These are phyloP conservation scores for Sphaerophoria rueppellii DNA, from an alignment of 2,888 invertebrate species.

Conservation along the genomic window DNA sequence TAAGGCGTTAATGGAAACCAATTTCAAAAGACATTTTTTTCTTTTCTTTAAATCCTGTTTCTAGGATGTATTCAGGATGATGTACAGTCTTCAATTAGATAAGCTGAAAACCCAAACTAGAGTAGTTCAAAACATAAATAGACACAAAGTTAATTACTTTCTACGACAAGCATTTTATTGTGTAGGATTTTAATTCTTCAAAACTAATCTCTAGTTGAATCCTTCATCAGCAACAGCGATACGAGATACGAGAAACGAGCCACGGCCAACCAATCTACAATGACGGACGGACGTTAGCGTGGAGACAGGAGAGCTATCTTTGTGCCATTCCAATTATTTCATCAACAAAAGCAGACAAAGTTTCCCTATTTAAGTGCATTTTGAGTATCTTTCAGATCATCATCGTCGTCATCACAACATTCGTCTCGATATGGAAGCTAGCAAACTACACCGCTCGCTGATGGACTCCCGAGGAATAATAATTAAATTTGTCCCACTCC, in stretches of 20 bases:
- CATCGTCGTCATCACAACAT: slow-evolving; percentile 21
- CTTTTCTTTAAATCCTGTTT: no score
- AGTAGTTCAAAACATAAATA: slow-evolving; percentile 15
- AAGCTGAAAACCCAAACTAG: not conserved
- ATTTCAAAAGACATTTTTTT: no score
- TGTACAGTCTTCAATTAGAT: not conserved
- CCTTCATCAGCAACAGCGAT: not conserved
- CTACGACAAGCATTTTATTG: slow-evolving; percentile 14
- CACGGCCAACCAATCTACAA: no score
- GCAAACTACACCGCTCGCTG: not conserved
- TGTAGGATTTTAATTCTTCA: slow-evolving; percentile 8
- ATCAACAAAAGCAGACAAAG: slow-evolving; percentile 47
- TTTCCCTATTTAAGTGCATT: slow-evolving; percentile 51
- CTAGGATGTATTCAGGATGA: no score
- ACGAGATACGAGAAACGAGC: not conserved
- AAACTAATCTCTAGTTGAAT: slow-evolving; percentile 9
- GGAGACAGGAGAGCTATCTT: not conserved
- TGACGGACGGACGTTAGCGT: not conserved
- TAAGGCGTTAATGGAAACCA: no score
- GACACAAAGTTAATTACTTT: slow-evolving; percentile 33
- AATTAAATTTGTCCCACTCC: slow-evolving; percentile 57
- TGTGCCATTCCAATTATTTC: slow-evolving; percentile 35
- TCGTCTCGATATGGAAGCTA: slow-evolving; percentile 1
- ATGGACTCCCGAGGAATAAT: slow-evolving; percentile 41
- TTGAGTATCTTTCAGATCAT: slow-evolving; percentile 50